These are phyloP conservation scores for Limnephilus rhombicus DNA, from an alignment of 2,888 invertebrate genomes.

Conservation along the genomic window DNA sequence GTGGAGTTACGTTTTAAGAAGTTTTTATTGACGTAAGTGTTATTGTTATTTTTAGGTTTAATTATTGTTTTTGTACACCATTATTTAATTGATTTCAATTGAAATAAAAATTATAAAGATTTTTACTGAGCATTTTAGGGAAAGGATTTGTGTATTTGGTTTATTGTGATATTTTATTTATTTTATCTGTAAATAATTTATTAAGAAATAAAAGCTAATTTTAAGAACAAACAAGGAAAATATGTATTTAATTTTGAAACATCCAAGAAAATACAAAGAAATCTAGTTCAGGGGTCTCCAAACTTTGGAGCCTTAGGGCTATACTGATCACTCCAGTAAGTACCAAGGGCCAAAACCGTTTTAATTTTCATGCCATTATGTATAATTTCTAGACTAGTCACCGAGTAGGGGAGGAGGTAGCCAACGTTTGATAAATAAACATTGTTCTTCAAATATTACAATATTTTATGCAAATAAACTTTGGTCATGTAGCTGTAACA, in stretches of 20 bases:
- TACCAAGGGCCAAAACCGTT: too few species aligned
- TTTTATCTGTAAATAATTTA: not conserved
- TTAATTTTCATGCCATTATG: too few species aligned
- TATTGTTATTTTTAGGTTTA: not conserved
- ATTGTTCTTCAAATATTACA: too few species aligned
- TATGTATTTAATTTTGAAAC: not conserved
- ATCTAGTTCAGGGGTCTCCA: too few species aligned
- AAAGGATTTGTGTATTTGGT: not conserved
- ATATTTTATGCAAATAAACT: too few species aligned
- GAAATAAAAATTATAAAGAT: too few species aligned
- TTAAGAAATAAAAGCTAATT: not conserved
- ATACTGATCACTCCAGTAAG: too few species aligned
- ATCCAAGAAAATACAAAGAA: not conserved
- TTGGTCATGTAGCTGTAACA: too few species aligned
- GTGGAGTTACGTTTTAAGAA: not conserved
- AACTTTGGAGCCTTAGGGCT: too few species aligned
- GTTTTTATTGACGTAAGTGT: not conserved
- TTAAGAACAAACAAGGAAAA: not conserved
- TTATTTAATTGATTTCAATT: not conserved
- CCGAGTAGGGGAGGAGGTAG: too few species aligned
- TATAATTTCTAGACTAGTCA: too few species aligned
- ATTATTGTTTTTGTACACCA: not conserved
- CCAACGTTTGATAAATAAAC: too few species aligned
- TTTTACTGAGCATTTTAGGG: not conserved
- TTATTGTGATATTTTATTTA: not conserved